Conservation (phyloP, 2,888 invertebrate genomes). For the Mayetiola destructor region DNA sequence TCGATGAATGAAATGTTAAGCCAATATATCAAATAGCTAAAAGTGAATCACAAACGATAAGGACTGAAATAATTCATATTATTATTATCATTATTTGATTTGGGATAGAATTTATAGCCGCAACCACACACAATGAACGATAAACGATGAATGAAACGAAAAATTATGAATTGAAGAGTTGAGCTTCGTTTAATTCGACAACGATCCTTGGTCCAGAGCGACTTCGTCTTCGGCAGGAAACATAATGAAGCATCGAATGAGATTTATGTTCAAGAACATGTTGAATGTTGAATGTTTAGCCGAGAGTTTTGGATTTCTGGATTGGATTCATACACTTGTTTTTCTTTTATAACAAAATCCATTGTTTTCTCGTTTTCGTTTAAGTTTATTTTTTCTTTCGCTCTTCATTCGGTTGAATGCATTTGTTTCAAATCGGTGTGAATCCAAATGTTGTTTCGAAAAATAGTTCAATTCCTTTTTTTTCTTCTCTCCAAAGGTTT, state of each 20-base stretch:
- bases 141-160: not conserved
- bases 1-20: not conserved
- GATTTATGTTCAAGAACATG: not conserved
- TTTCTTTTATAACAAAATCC: not conserved
- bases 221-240: no score
- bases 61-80: constrained; percentile 11
- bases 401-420: not conserved
- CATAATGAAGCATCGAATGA: not conserved
- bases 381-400: not conserved
- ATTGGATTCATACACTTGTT: constrained; percentile 8
- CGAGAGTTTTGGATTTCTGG: no score
- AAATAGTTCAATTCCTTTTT: not conserved
- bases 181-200: not conserved
- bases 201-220: not conserved
- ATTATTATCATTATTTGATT: no score
- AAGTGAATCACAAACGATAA: not conserved
- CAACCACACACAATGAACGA: not conserved
- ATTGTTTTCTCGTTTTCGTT: not conserved
- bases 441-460: not conserved
- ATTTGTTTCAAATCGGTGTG: not conserved
- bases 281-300: not conserved
- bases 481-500: not conserved
- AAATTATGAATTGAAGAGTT: not conserved
- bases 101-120: not conserved
- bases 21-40: constrained; percentile 7